Evolutionary conservation across 2,888 invertebrate species (phyloP).

Genomic region (Perdita meconis): DNA sequence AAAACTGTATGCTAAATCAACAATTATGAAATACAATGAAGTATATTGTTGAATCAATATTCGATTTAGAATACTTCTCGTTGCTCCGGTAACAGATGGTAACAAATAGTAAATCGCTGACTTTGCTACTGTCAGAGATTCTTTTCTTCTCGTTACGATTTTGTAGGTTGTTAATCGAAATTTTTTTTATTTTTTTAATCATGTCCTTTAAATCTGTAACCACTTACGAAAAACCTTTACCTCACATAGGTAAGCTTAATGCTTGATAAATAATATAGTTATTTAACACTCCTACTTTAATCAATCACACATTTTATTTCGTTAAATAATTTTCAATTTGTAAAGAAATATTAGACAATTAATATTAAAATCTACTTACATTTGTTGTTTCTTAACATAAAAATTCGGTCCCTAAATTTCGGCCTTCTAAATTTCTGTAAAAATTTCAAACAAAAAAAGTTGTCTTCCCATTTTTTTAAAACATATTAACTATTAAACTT

Average conservation of each 20-base stretch:
- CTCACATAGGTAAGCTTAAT: conserved; percentile 74
- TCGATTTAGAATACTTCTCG: conserved; percentile 5
- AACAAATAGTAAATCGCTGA: conserved; percentile 18
- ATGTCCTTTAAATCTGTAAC: conserved; percentile 61
- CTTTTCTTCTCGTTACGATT: not conserved
- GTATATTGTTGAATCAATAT: conserved; percentile 43
- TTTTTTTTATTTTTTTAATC: conserved; percentile 28
- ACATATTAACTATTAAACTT: not conserved
- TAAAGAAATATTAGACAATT: no score
- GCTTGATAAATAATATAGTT: not conserved
- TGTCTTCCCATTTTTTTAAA: no score
- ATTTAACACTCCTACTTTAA: no score
- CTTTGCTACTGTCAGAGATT: conserved; percentile 1
- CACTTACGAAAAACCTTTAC: conserved; percentile 76
- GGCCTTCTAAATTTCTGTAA: no score
- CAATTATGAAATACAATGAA: conserved; percentile 2
- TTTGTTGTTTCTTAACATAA: no score
- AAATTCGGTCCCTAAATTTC: no score
- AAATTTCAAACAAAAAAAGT: no score
- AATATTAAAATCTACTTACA: no score
- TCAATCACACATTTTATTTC: no score
- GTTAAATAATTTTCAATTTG: no score
- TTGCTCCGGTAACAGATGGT: conserved; percentile 36
- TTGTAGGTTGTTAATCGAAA: not conserved
- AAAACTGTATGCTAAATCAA: not conserved